Conservation (phyloP, 2,797 vertebrate genomes). For the Novumbra hubbsi region DNA sequence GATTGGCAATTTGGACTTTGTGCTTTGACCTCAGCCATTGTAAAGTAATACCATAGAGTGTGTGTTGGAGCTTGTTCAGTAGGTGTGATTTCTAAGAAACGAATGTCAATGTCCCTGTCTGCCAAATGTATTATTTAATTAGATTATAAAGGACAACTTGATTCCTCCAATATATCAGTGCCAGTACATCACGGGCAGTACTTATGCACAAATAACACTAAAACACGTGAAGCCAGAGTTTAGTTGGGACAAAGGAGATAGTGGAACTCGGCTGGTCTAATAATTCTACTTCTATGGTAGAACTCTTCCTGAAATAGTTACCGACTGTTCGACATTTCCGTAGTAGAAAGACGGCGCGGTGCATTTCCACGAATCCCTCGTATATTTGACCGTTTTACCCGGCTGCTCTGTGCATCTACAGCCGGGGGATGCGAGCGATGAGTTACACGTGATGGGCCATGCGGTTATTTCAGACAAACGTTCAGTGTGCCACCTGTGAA, state of each 20-base stretch:
- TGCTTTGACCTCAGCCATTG: conserved; percentile 49
- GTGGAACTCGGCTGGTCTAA: background rate
- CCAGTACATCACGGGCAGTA: background rate
- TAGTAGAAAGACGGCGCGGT: background rate
- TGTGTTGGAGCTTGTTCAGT: conserved; percentile 16
- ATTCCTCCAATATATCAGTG: background rate
- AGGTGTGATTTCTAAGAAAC: background rate
- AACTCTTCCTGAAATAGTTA: background rate
- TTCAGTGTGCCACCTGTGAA: background rate
- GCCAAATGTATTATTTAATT: background rate
- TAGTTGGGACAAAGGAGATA: background rate
- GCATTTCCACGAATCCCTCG: background rate
- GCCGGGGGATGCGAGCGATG: background rate
- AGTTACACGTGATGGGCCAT: background rate
- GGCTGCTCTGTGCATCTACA: background rate
- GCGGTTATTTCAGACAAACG: background rate
- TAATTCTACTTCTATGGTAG: background rate
- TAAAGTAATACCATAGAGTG: conserved; percentile 32
- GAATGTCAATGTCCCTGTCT: background rate
- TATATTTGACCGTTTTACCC: background rate
- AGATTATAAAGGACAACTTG: background rate
- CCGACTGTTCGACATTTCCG: background rate
- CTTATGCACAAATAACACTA: background rate
- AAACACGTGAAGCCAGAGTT: background rate
- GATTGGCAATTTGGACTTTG: conserved; percentile 63